phyloP scores from a whole-genome alignment of 2,797 vertebrate species.

The Alectoris magna region DNA sequence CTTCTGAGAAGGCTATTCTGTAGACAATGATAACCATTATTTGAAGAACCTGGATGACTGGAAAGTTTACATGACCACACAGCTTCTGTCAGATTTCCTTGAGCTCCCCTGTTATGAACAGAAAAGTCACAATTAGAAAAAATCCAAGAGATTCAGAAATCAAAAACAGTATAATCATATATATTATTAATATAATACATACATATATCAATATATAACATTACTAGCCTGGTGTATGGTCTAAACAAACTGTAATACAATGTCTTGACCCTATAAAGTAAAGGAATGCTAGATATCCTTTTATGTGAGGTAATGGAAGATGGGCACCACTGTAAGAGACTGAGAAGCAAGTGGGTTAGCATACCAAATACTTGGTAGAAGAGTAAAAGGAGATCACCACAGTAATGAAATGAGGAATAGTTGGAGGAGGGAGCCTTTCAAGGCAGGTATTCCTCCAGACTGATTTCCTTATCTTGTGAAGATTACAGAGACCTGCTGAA shows the following conservation, averaged over 20 bases:
- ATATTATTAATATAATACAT: background rate
- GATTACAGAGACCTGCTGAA: too few species aligned
- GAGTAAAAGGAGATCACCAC: too few species aligned
- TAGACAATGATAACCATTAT: conserved; percentile 70
- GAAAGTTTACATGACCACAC: conserved; percentile 86
- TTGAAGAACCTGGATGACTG: conserved; percentile 46
- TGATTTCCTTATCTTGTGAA: too few species aligned
- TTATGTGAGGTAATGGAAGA: background rate
- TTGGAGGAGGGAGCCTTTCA: too few species aligned
- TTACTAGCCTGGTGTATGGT: background rate
- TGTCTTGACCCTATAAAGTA: background rate
- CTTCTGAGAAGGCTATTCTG: conserved; percentile 82
- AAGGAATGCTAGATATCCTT: background rate
- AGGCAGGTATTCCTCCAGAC: too few species aligned
- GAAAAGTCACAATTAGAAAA: background rate
- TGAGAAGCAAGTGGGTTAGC: too few species aligned
- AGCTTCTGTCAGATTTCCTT: conserved; percentile 77
- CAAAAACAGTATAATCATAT: background rate
- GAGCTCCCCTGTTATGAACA: conserved; percentile 78
- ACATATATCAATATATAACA: background rate
- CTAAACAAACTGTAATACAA: background rate
- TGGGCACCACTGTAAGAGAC: background rate
- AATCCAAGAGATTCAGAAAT: background rate
- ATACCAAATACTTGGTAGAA: too few species aligned
- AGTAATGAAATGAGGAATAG: too few species aligned